phyloP scores from a whole-genome alignment of 2,888 invertebrate species.

The Ophion slaviceki region DNA sequence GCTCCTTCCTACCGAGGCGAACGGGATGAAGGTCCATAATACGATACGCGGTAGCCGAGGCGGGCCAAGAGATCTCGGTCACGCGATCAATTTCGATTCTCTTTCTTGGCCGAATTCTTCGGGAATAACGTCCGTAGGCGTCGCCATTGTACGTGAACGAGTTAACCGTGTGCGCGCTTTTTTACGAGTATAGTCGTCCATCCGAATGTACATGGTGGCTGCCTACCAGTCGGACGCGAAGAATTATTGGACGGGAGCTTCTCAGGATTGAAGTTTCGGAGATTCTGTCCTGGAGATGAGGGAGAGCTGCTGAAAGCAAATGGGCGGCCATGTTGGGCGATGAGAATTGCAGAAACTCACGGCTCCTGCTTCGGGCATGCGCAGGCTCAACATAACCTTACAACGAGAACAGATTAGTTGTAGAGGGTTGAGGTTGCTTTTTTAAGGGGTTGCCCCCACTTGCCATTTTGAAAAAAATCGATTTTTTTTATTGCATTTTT shows the following conservation, averaged over 20 bases:
- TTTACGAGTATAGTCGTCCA: neutral
- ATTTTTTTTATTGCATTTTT: too few relatives aligned
- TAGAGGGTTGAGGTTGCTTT: too few relatives aligned
- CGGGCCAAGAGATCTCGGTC: constrained; percentile 50
- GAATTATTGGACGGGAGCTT: constrained; percentile 24
- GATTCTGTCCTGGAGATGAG: neutral
- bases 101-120: constrained; percentile 45
- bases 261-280: constrained; percentile 36
- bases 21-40: neutral
- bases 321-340: too few relatives aligned
- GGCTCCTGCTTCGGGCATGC: too few relatives aligned
- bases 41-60: constrained; percentile 12
- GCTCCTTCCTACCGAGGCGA: constrained; percentile 8
- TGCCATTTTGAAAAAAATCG: too few relatives aligned
- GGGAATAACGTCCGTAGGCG: constrained; percentile 31
- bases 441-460: too few relatives aligned
- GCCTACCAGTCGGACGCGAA: neutral
- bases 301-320: neutral
- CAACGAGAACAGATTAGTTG: too few relatives aligned
- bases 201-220: neutral
- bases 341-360: too few relatives aligned
- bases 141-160: constrained; percentile 11
- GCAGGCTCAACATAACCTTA: too few relatives aligned
- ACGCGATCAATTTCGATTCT: constrained; percentile 56
- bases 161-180: neutral